phyloP scores from a whole-genome alignment of 2,888 invertebrate species.

The Oscheius onirici region DNA sequence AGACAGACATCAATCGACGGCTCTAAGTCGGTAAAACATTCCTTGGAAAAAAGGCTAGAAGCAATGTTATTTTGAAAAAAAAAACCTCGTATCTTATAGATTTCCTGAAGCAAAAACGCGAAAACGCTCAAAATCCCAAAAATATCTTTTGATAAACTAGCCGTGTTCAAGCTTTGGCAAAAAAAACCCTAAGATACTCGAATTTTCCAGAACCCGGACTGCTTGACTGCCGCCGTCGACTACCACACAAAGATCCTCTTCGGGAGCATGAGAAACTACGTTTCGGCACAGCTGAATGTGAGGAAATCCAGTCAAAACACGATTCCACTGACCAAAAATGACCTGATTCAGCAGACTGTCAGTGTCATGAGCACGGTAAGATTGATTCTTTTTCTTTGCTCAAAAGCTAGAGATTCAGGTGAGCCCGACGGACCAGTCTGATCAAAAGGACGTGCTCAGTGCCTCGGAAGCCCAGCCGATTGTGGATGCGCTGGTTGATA shows the following conservation, averaged over 20 bases:
- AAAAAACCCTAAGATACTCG: too few species aligned
- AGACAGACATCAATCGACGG: too few species aligned
- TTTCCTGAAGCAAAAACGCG: neutral
- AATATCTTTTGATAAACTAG: too few species aligned
- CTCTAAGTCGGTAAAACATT: too few species aligned
- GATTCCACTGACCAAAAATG: neutral
- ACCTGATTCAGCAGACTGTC: neutral
- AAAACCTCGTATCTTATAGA: too few species aligned
- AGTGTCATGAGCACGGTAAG: neutral
- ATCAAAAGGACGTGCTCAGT: constrained; percentile 7
- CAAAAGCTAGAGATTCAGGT: neutral
- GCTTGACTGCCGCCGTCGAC: neutral
- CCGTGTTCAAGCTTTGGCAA: too few species aligned
- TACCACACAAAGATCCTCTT: constrained; percentile 15
- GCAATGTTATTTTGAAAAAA: too few species aligned
- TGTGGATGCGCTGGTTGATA: neutral
- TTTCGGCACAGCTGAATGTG: constrained; percentile 14
- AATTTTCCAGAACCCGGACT: constrained; percentile 7
- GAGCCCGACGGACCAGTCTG: constrained; percentile 11
- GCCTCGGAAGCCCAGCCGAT: constrained; percentile 7
- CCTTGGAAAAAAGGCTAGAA: too few species aligned
- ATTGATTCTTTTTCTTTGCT: neutral
- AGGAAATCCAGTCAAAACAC: neutral
- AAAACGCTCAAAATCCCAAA: too few species aligned
- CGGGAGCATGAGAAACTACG: constrained; percentile 16